Evolutionary conservation across 2,797 vertebrate species (phyloP).

Genomic region (Poecilia gillii): DNA sequence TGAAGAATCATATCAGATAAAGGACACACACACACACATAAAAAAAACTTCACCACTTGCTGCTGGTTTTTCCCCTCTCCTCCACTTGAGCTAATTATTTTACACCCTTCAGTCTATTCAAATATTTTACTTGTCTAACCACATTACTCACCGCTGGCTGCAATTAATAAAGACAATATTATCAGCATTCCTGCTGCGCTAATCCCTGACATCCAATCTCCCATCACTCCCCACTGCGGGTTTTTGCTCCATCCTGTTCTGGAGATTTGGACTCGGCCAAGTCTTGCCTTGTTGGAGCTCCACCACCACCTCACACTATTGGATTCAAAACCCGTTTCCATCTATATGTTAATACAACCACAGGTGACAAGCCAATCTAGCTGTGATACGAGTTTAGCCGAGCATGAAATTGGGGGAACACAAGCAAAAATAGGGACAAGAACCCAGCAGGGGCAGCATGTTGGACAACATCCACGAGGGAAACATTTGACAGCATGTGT

Average conservation of each 20-base stretch:
- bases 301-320: conserved; percentile 53
- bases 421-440: conserved; percentile 71
- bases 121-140: conserved; percentile 64
- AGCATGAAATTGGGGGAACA: conserved; percentile 77
- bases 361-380: conserved; percentile 73
- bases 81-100: conserved; percentile 63
- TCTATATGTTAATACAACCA: conserved; percentile 82
- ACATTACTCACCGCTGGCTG: conserved; percentile 56
- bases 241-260: conserved; percentile 43
- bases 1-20: conserved; percentile 13
- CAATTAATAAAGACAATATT: conserved; percentile 74
- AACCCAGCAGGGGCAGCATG: conserved; percentile 51
- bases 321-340: conserved; percentile 74
- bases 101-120: conserved; percentile 65
- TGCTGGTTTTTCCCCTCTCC: conserved; percentile 33
- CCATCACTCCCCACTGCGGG: conserved; percentile 28
- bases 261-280: conserved; percentile 33
- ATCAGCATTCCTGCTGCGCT: conserved; percentile 54
- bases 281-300: conserved; percentile 27
- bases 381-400: conserved; percentile 64
- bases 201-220: conserved; percentile 67
- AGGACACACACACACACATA: background rate
- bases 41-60: conserved; percentile 36
- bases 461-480: conserved; percentile 41
- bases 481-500: conserved; percentile 48